These are phyloP conservation scores for Noctua pronuba DNA, from an alignment of 2,888 invertebrate genomes.

Conservation along the genomic window DNA sequence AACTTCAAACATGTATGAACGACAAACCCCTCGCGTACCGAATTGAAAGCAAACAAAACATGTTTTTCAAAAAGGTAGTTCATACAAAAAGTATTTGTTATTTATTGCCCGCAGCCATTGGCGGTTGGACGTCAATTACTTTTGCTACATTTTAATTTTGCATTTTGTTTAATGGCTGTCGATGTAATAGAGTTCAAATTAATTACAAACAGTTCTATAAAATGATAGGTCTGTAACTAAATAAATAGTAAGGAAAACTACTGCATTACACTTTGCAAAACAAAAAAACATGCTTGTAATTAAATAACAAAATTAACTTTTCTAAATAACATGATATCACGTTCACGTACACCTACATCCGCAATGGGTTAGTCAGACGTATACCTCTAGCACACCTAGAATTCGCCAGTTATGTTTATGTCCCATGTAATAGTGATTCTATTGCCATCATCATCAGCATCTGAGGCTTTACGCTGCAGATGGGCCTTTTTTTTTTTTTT, in stretches of 20 bases:
- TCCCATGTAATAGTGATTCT: not conserved
- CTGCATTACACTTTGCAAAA: not conserved
- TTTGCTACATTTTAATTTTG: conserved; percentile 69
- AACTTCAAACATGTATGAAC: conserved; percentile 87
- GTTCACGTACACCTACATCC: not conserved
- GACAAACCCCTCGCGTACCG: conserved; percentile 78
- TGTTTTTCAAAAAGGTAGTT: conserved; percentile 86
- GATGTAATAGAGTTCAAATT: not conserved
- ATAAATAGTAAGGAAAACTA: not conserved
- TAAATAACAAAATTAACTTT: not conserved
- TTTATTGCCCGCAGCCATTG: conserved; percentile 78
- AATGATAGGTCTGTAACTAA: not conserved
- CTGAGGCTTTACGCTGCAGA: not conserved
- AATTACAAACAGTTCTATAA: not conserved
- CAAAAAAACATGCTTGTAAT: not conserved
- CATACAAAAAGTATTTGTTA: conserved; percentile 82
- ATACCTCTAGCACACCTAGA: not conserved
- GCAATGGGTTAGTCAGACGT: not conserved
- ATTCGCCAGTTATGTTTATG: not conserved
- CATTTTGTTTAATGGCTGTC: conserved; percentile 33
- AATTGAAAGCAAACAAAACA: conserved; percentile 88
- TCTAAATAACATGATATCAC: no score
- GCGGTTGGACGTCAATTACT: conserved; percentile 63
- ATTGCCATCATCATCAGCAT: not conserved
- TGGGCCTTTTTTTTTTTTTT: no score